Evolutionary conservation across 2,113 vertebrate genomes (phyloP).

Genomic region (Clarias gariepinus): DNA sequence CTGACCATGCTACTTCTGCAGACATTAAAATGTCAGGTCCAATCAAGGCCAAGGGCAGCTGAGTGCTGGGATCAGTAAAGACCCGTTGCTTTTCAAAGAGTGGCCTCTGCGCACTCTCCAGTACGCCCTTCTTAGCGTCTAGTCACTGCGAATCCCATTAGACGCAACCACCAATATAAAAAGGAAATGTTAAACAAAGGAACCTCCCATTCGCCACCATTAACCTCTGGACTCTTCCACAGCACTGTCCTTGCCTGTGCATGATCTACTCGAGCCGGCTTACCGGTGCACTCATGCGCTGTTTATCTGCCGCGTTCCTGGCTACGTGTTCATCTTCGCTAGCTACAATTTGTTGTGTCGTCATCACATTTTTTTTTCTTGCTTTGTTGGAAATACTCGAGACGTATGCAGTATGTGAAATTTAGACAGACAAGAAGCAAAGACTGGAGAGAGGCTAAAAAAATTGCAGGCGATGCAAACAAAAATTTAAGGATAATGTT

Average conservation of each 20-base stretch:
- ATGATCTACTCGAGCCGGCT: constrained; percentile 23
- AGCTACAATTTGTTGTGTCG: not conserved
- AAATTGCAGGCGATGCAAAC: not conserved
- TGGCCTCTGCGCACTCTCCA: constrained; percentile 66
- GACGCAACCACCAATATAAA: constrained; percentile 80
- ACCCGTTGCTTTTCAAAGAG: constrained; percentile 67
- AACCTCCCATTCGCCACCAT: constrained; percentile 76
- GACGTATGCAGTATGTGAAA: not conserved
- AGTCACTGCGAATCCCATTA: constrained; percentile 81
- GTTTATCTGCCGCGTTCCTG: not conserved
- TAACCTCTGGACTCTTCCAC: constrained; percentile 68
- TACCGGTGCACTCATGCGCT: not conserved
- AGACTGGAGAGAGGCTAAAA: not conserved
- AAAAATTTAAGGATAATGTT: no score
- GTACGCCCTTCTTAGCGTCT: constrained; percentile 72
- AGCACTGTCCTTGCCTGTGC: constrained; percentile 61
- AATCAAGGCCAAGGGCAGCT: constrained; percentile 76
- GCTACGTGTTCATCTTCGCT: not conserved
- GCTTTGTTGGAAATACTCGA: constrained; percentile 1
- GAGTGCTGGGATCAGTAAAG: constrained; percentile 77
- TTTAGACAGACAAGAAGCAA: not conserved
- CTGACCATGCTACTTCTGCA: constrained; percentile 76
- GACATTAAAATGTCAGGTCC: constrained; percentile 84
- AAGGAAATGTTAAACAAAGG: constrained; percentile 82
- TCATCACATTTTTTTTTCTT: not conserved